Percentiles rank a stretch among this genome's conserved stretches.
Conservation (phyloP, 2,113 vertebrate genomes). For the Empidonax alnorum region DNA sequence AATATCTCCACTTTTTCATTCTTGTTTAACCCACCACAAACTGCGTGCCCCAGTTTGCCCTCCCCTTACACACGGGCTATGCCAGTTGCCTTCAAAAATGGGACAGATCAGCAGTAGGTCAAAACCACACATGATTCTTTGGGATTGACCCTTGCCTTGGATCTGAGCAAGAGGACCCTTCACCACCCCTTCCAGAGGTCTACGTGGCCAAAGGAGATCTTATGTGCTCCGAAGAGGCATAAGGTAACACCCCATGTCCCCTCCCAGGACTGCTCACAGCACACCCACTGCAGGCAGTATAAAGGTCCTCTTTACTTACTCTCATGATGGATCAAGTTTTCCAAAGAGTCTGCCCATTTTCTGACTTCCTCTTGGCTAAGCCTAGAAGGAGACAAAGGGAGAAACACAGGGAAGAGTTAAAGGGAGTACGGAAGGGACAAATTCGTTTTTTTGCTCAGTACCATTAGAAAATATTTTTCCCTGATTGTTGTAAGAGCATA, state of each 20-base stretch:
- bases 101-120: background rate
- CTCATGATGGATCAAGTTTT: constrained; percentile 84
- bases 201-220: background rate
- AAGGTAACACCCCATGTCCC: rapidly evolving
- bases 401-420: background rate
- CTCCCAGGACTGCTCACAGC: background rate
- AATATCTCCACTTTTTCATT: background rate
- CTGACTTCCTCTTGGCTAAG: constrained; percentile 80
- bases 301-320: constrained; percentile 76
- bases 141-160: background rate
- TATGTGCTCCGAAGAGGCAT: background rate
- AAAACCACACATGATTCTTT: background rate
- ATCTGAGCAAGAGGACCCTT: background rate
- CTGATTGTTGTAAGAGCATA: background rate
- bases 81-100: background rate
- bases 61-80: background rate
- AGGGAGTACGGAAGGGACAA: background rate
- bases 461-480: background rate
- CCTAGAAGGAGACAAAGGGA: constrained; percentile 66
- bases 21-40: background rate
- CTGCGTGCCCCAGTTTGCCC: background rate
- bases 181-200: background rate
- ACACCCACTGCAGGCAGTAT: background rate
- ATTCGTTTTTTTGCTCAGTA: background rate
- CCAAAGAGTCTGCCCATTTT: constrained; percentile 91